Base-by-base conservation (phyloP, 2,113 vertebrate genomes). In the Thryonomys swinderianus region DNA sequence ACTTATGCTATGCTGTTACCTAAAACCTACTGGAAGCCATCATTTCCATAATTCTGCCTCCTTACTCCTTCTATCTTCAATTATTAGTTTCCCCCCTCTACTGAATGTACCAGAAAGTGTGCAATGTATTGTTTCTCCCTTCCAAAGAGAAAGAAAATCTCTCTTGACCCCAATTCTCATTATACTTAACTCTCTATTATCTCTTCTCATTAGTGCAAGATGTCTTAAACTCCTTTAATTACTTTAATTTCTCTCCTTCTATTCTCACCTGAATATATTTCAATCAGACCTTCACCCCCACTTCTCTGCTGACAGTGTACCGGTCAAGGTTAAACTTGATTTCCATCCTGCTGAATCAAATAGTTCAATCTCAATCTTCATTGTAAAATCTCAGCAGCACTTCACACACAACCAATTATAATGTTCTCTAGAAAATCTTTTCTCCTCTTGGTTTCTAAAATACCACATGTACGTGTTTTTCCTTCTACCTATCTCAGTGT, bases 251-350 rank as follows among this genome's bases (percentile, higher is more conserved):
- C 64, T 94, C 18, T 80, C 6, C n/a, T 91, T 25, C 16, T 59
- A 40, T 61, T 89, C 8, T 86, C 59, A 84, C 34, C 53, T 87
- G 87, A 89, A 76, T 93, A 7, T 78, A 91, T 37, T 40, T 16
- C 51, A 91, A 7, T 91, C 53, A 96, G 71, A 25, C 45, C 25
- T 61, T 93, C 3, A 64, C 48, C 62, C 21, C 5, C 8, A 59
- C 25, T 71, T n/a, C n/a, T 45, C 34, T 76, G 40, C 69, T 55
- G 13, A 92, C 92, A 91, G 34, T 87, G 5, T 64, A 40, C 42
- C 83, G 94, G 61, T 85, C 88, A 96, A 91, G 81, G 88, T 96
- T 61, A 91, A 25, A 74, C 17, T 90, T 84, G 84, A 80, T 94
- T 93, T 84, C 27, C 13, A 66, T n/a, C 18, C 69, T 95, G 27